Evolutionary conservation across 37 sponge, comb jelly and placozoan species (phyloP).

Genomic region (Beroe forskalii): DNA sequence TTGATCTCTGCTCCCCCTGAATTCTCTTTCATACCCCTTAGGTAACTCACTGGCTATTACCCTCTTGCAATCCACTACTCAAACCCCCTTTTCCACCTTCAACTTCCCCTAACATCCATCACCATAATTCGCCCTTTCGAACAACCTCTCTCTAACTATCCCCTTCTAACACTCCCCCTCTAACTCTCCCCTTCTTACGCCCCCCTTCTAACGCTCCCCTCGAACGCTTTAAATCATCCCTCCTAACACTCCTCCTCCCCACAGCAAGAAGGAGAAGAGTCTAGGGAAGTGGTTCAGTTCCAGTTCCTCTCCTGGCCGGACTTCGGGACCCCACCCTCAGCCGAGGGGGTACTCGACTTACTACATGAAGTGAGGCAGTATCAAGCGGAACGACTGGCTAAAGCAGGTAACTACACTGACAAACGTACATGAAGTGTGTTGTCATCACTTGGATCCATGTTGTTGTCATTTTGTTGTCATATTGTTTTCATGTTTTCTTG

Average conservation of each 20-base stretch:
- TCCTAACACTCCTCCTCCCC: background rate
- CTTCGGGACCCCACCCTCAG: constrained; percentile 40
- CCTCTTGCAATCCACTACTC: too few species aligned
- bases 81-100: background rate
- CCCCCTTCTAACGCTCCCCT: background rate
- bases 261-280: constrained; percentile 4
- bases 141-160: background rate
- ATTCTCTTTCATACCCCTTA: too few species aligned
- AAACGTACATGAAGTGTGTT: too few species aligned
- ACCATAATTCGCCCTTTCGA: background rate
- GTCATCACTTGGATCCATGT: too few species aligned
- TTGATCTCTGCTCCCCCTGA: background rate
- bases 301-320: constrained; percentile 36
- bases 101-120: background rate
- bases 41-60: too few species aligned
- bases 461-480: too few species aligned
- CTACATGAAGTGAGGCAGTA: constrained; percentile 44
- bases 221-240: too few species aligned
- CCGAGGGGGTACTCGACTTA: constrained; percentile 34
- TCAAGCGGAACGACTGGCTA: constrained; percentile 34
- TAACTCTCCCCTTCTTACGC: background rate
- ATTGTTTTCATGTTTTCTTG: too few species aligned
- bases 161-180: background rate
- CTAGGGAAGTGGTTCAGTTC: constrained; percentile 16
- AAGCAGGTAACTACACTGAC: constrained; percentile 18